Conservation (phyloP, 92 coral and sea anemone genomes). For the Epizoanthus ramosus region DNA sequence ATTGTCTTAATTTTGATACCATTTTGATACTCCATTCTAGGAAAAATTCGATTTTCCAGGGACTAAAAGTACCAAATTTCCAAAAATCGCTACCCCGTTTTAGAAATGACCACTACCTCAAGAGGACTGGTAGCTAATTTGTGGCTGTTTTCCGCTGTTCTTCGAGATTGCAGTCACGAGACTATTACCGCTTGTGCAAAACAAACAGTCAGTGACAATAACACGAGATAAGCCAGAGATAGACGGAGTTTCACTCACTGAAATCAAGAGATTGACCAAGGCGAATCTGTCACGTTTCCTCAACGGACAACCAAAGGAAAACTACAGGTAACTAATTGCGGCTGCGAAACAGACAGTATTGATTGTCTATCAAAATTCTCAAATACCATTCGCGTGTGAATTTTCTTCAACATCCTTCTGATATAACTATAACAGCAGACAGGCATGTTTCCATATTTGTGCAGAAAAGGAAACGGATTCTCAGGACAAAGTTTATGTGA, state of each 20-base stretch:
- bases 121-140: not conserved
- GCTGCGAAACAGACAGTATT: not conserved
- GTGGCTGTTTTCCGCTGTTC: constrained; percentile 8
- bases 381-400: not conserved
- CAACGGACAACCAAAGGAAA: not conserved
- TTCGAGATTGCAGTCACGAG: not conserved
- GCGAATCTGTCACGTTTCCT: not conserved
- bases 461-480: too few relatives aligned
- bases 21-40: too few relatives aligned
- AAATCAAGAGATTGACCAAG: not conserved
- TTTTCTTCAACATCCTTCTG: not conserved
- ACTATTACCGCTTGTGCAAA: not conserved
- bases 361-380: not conserved
- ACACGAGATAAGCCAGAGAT: too few relatives aligned
- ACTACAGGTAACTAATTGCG: not conserved
- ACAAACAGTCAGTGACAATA: not conserved
- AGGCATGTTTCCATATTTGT: too few relatives aligned
- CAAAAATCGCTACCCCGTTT: too few relatives aligned
- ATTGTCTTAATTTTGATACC: too few relatives aligned
- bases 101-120: too few relatives aligned
- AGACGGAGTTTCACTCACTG: not conserved
- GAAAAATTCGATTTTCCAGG: too few relatives aligned
- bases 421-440: too few relatives aligned
- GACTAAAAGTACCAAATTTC: too few relatives aligned
- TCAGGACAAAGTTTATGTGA: too few relatives aligned